A percentile compares a stretch with the other conserved stretches of the same genome.
phyloP scores from a whole-genome alignment of 2,797 vertebrate genomes.

The Varecia variegata region DNA sequence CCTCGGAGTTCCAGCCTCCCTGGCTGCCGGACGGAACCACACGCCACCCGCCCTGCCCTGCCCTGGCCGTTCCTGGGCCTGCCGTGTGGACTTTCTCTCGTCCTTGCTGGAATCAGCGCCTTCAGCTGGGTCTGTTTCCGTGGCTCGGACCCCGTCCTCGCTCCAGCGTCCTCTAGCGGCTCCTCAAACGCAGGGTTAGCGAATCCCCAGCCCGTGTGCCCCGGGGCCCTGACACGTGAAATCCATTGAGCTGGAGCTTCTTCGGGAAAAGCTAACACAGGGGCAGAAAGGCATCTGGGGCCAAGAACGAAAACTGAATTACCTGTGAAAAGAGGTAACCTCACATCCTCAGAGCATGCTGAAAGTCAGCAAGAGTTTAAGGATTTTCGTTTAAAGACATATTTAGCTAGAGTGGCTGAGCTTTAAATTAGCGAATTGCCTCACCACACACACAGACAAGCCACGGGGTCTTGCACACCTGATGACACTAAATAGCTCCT shows the following conservation, averaged over 20 bases:
- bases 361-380: rapidly evolving
- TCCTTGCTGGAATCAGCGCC: not conserved
- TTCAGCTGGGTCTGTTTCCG: not conserved
- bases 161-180: not conserved
- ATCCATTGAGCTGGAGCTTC: not conserved
- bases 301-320: slow-evolving; percentile 5
- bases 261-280: not conserved
- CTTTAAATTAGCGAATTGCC: not conserved
- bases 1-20: not conserved
- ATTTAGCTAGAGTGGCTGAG: not conserved
- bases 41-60: not conserved
- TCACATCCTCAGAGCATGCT: rapidly evolving
- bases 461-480: rapidly evolving
- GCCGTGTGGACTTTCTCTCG: not conserved
- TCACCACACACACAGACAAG: not conserved
- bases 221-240: not conserved
- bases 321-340: not conserved
- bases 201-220: not conserved
- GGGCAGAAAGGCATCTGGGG: not conserved
- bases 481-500: slow-evolving; percentile 52
- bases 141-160: not conserved
- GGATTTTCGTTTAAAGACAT: not conserved
- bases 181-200: not conserved
- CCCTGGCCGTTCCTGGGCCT: not conserved
- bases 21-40: not conserved